Conservation (phyloP, 2,888 invertebrate species). For the Empis livida region DNA sequence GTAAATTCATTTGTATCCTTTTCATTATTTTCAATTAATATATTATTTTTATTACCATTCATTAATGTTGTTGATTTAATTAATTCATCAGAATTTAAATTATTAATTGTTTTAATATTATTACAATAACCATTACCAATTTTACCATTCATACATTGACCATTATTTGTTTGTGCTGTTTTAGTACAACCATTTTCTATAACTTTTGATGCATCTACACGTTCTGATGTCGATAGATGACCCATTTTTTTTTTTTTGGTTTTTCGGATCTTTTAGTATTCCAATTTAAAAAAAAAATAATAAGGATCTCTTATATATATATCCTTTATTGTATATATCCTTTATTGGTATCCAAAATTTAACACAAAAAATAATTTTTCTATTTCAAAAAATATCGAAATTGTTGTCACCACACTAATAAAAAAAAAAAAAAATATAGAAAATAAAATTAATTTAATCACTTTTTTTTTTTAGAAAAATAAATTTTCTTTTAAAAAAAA, state of each 20-base stretch:
- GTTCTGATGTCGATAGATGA: constrained; percentile 29
- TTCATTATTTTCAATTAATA: constrained; percentile 10
- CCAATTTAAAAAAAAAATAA: too few species aligned
- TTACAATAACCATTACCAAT: constrained; percentile 8
- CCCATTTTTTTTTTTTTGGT: constrained; percentile 24
- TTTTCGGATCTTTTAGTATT: too few species aligned
- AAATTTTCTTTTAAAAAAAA: too few species aligned
- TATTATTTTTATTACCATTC: neutral
- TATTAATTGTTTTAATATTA: neutral
- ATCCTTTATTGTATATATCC: too few species aligned
- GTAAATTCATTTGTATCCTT: constrained; percentile 1
- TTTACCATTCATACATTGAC: constrained; percentile 10
- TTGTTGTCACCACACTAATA: too few species aligned
- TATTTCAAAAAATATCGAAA: too few species aligned
- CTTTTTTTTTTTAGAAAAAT: too few species aligned
- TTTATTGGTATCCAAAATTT: too few species aligned
- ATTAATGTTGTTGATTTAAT: neutral
- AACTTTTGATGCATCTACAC: constrained; percentile 22
- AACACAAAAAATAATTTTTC: too few species aligned
- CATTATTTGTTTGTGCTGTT: constrained; percentile 5
- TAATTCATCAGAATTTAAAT: neutral
- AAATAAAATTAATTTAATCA: too few species aligned
- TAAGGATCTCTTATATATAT: too few species aligned
- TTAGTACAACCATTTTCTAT: constrained; percentile 11
- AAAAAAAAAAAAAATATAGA: too few species aligned